phyloP scores from a whole-genome alignment of 2,888 invertebrate genomes.

The Heliconius erato region DNA sequence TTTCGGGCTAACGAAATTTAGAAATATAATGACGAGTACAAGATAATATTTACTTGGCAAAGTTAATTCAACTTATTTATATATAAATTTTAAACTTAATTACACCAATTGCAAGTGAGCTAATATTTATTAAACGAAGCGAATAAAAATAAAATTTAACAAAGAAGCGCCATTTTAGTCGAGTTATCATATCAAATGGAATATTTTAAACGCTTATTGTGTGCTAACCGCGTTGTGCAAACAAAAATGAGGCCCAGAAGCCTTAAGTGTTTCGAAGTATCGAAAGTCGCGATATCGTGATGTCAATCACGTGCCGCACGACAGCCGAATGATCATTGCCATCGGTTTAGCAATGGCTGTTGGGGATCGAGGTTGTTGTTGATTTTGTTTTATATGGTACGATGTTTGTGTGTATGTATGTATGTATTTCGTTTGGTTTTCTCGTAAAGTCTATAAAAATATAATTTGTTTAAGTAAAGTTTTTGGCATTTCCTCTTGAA shows the following conservation, averaged over 20 bases:
- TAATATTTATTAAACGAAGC: neutral
- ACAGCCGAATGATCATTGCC: constrained; percentile 41
- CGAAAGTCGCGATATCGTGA: constrained; percentile 45
- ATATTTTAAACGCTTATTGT: constrained; percentile 5
- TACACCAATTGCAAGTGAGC: neutral
- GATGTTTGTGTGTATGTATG: too few species aligned
- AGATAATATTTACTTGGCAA: neutral
- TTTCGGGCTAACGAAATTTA: too few species aligned
- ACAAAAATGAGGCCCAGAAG: constrained; percentile 37
- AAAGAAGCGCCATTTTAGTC: neutral
- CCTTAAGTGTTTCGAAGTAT: constrained; percentile 40
- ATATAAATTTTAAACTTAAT: neutral
- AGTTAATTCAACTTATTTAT: neutral
- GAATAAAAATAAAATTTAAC: neutral
- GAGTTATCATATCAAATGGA: constrained; percentile 7
- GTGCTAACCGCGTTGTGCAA: constrained; percentile 33
- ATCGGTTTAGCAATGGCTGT: constrained; percentile 40
- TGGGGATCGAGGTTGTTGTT: constrained; percentile 35
- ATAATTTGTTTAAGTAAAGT: neutral
- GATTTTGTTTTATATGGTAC: neutral
- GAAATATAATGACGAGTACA: neutral
- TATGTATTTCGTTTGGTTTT: too few species aligned
- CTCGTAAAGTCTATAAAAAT: too few species aligned
- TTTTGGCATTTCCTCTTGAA: neutral
- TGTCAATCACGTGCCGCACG: constrained; percentile 47